Evolutionary conservation across 1,140 invertebrate species (phyloP).

Genomic region (Whitmania pigra): DNA sequence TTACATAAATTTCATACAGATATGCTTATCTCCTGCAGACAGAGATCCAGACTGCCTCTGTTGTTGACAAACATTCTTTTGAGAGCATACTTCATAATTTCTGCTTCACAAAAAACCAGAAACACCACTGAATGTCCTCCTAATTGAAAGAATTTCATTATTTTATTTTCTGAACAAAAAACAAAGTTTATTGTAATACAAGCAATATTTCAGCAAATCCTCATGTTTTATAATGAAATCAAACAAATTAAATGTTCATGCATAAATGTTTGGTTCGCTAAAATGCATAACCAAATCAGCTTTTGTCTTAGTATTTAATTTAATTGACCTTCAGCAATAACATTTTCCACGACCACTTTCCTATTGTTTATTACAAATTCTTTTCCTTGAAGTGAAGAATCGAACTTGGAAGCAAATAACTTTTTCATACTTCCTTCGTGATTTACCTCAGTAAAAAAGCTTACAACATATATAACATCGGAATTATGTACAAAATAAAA

Average conservation of each 20-base stretch:
- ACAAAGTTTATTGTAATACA: neutral
- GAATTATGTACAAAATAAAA: no score
- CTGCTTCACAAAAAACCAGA: conserved; percentile 55
- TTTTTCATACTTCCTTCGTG: neutral
- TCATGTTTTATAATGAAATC: neutral
- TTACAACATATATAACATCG: no score
- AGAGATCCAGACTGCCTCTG: conserved; percentile 70
- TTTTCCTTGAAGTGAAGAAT: conserved; percentile 49
- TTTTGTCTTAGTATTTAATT: neutral
- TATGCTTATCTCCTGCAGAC: conserved; percentile 79
- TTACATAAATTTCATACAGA: conserved; percentile 51
- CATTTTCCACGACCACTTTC: conserved; percentile 68
- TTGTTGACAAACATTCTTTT: conserved; percentile 86
- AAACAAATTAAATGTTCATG: neutral
- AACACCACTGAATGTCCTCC: conserved; percentile 83
- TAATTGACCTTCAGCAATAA: conserved; percentile 62
- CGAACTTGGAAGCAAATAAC: neutral
- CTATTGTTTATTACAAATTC: conserved; percentile 61
- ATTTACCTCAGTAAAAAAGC: no score
- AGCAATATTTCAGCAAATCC: neutral
- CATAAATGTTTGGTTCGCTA: neutral
- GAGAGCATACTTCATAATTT: conserved; percentile 61
- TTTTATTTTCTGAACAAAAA: neutral
- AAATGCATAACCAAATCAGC: neutral
- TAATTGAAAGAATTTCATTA: conserved; percentile 41